These are phyloP conservation scores for Pseudolycoriella hygida DNA, from an alignment of 2,888 invertebrate genomes.

Conservation along the genomic window DNA sequence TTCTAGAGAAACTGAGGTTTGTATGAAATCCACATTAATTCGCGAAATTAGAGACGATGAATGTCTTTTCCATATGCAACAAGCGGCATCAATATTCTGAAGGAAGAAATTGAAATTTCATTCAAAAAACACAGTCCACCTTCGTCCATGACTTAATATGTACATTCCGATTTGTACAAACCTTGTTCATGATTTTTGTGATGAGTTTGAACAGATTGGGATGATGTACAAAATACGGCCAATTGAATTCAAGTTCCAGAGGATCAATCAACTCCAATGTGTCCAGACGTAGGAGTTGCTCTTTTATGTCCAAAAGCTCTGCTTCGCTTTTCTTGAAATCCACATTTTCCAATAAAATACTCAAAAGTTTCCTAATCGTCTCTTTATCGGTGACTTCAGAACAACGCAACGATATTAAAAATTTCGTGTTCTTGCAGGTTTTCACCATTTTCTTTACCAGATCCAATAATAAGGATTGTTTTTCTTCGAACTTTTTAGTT, in stretches of 20 bases:
- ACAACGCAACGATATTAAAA: constrained; percentile 21
- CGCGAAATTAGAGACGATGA: constrained; percentile 20
- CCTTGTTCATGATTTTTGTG: not conserved
- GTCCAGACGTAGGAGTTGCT: constrained; percentile 24
- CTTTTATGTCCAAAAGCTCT: constrained; percentile 22
- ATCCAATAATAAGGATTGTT: constrained; percentile 13
- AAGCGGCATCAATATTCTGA: constrained; percentile 21
- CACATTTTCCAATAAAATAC: constrained; percentile 21
- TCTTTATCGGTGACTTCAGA: constrained; percentile 21
- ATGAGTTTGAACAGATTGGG: constrained; percentile 17
- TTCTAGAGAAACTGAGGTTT: constrained; percentile 15
- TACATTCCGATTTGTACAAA: no score
- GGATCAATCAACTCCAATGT: constrained; percentile 27
- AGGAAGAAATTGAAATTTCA: not conserved
- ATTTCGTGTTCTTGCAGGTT: constrained; percentile 20
- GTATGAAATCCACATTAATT: constrained; percentile 14
- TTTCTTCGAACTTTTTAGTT: constrained; percentile 12
- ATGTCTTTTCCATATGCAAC: constrained; percentile 26
- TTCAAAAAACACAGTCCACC: not conserved
- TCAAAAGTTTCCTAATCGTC: constrained; percentile 19
- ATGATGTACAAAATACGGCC: constrained; percentile 27
- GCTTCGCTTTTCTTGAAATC: constrained; percentile 12
- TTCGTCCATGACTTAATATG: no score
- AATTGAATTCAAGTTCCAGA: constrained; percentile 23
- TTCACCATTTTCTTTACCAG: constrained; percentile 19